Evolutionary conservation across 1,140 invertebrate genomes (phyloP).

Genomic region (Drosophila tani): DNA sequence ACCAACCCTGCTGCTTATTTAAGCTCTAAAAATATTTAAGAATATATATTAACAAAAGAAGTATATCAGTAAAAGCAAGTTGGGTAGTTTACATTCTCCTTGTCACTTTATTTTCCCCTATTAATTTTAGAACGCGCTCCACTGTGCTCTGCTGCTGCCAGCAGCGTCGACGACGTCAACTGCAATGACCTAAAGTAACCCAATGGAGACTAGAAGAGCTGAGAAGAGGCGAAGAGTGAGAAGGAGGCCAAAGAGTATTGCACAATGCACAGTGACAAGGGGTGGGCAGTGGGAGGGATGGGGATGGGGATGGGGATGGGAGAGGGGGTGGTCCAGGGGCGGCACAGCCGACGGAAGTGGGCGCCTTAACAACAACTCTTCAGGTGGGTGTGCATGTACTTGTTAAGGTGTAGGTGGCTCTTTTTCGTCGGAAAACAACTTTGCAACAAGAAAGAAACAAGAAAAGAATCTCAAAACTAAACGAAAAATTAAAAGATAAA

Average conservation of each 20-base stretch:
- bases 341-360: conserved; percentile 37
- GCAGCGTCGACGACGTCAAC: conserved; percentile 33
- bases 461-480: not conserved
- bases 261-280: conserved; percentile 44
- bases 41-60: too few species aligned
- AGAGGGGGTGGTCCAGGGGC: not conserved
- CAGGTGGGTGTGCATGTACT: conserved; percentile 24
- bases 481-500: too few species aligned
- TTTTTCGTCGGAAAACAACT: conserved; percentile 9
- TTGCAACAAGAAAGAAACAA: conserved; percentile 7
- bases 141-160: conserved; percentile 14
- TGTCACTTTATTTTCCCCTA: too few species aligned
- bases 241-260: conserved; percentile 45
- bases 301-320: too few species aligned
- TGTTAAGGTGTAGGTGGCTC: conserved; percentile 13
- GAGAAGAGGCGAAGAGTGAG: conserved; percentile 31
- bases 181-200: conserved; percentile 82
- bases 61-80: too few species aligned
- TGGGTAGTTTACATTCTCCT: too few species aligned
- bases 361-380: conserved; percentile 26
- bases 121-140: not conserved
- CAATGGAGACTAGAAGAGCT: conserved; percentile 52
- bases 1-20: too few species aligned
- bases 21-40: too few species aligned
- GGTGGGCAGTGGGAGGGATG: not conserved